phyloP scores from a whole-genome alignment of 64 coral and sea anemone genomes.

The Dendrophyllia cribrosa region DNA sequence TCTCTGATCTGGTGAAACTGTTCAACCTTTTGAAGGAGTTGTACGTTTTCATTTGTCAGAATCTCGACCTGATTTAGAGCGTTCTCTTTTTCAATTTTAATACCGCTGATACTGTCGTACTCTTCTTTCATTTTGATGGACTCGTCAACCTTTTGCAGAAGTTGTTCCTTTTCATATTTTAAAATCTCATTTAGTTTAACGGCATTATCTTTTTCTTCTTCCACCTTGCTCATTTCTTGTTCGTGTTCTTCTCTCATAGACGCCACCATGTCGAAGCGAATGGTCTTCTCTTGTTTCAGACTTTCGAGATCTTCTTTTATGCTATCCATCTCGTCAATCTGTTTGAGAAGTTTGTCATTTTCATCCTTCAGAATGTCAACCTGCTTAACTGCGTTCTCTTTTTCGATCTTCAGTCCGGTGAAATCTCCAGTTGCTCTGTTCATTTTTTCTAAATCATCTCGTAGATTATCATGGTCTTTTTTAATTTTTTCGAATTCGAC shows the following conservation, averaged over 20 bases:
- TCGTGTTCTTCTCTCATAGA: slow-evolving; percentile 1
- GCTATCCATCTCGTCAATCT: not conserved
- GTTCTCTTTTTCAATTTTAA: slow-evolving; percentile 2
- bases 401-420: not conserved
- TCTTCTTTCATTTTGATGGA: slow-evolving; percentile 38
- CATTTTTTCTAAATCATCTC: not conserved
- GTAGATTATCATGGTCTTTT: slow-evolving; percentile 2
- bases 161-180: slow-evolving; percentile 9
- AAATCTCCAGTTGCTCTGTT: not conserved
- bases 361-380: not conserved
- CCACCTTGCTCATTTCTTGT: not conserved
- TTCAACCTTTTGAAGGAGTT: not conserved
- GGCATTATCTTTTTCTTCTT: not conserved
- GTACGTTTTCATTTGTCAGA: not conserved
- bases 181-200: not conserved
- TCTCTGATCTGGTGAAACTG: not conserved
- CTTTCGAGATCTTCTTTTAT: not conserved
- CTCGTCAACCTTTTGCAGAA: slow-evolving; percentile 32
- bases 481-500: slow-evolving; percentile 31
- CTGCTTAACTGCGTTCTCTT: not conserved
- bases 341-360: not conserved
- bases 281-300: not conserved
- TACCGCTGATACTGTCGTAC: slow-evolving; percentile 12
- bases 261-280: not conserved
- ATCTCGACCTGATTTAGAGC: not conserved